These are phyloP conservation scores for Tanypteryx hageni DNA, from an alignment of 2,888 invertebrate species.

Conservation along the genomic window DNA sequence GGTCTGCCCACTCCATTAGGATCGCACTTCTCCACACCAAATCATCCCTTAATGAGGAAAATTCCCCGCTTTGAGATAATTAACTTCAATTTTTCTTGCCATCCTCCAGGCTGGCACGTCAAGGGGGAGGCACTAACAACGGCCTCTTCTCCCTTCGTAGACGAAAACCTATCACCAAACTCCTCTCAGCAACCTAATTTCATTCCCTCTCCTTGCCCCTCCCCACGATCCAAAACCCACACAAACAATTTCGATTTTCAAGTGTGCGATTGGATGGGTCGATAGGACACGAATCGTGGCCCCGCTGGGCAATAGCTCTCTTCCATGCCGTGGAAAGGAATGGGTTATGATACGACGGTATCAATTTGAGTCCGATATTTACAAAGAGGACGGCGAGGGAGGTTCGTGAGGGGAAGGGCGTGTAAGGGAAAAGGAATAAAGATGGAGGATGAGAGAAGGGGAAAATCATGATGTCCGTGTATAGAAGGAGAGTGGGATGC, in stretches of 20 bases:
- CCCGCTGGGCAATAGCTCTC: constrained; percentile 34
- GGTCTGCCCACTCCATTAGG: background rate
- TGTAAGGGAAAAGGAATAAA: background rate
- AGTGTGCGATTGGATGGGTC: constrained; percentile 13
- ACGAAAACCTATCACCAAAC: constrained; percentile 22
- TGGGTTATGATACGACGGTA: constrained; percentile 38
- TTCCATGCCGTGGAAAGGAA: background rate
- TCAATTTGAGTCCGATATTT: constrained; percentile 49
- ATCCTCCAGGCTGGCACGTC: background rate
- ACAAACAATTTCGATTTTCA: background rate
- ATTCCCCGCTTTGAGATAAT: constrained; percentile 39
- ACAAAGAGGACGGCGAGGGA: background rate
- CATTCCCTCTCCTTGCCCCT: background rate
- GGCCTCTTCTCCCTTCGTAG: background rate
- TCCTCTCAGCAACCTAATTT: background rate
- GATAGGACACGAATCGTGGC: constrained; percentile 30
- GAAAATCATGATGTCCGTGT: constrained; percentile 31
- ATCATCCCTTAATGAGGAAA: constrained; percentile 53
- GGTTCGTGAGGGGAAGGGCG: background rate
- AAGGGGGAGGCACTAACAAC: background rate
- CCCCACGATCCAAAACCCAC: background rate
- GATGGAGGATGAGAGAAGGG: background rate
- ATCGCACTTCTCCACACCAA: constrained; percentile 34
- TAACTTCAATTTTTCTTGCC: constrained; percentile 60
- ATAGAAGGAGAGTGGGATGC: background rate